These are phyloP conservation scores for Acanthococcus lagerstroemiae DNA, from an alignment of 2,888 invertebrate species.

Conservation along the genomic window DNA sequence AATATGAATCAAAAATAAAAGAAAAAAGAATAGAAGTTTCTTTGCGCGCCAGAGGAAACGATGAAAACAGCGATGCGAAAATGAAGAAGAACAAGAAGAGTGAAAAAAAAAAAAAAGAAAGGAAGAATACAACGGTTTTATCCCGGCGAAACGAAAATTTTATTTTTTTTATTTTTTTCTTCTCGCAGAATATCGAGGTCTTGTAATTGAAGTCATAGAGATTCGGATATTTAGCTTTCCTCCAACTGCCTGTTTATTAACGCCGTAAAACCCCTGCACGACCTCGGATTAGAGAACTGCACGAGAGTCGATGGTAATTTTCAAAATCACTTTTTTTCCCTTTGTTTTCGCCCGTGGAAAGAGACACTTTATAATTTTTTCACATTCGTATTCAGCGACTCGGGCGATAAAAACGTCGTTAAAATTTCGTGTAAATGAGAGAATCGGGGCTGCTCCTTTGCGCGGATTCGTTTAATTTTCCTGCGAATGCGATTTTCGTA, in stretches of 20 bases:
- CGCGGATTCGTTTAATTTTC: too few species aligned
- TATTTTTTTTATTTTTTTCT: neutral
- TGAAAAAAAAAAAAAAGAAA: neutral
- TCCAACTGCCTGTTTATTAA: constrained; percentile 2
- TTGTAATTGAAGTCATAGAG: constrained; percentile 21
- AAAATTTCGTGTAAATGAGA: neutral
- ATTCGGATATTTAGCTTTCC: constrained; percentile 13
- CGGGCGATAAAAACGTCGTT: neutral
- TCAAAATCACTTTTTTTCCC: neutral
- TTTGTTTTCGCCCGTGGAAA: too few species aligned
- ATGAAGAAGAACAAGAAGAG: neutral
- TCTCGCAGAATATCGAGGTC: neutral
- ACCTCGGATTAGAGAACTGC: neutral
- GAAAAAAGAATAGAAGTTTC: constrained; percentile 21
- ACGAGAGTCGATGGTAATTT: neutral
- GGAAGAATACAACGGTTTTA: neutral
- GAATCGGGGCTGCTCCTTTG: too few species aligned
- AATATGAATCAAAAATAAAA: constrained; percentile 28
- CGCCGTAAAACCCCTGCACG: neutral
- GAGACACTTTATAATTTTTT: too few species aligned
- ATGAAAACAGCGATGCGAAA: constrained; percentile 2
- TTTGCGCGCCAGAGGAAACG: constrained; percentile 10
- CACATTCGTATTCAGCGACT: neutral
- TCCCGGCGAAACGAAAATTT: neutral
- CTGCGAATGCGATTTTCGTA: too few species aligned